phyloP scores from a whole-genome alignment of 2,113 vertebrate genomes.

The Eretmochelys imbricata region DNA sequence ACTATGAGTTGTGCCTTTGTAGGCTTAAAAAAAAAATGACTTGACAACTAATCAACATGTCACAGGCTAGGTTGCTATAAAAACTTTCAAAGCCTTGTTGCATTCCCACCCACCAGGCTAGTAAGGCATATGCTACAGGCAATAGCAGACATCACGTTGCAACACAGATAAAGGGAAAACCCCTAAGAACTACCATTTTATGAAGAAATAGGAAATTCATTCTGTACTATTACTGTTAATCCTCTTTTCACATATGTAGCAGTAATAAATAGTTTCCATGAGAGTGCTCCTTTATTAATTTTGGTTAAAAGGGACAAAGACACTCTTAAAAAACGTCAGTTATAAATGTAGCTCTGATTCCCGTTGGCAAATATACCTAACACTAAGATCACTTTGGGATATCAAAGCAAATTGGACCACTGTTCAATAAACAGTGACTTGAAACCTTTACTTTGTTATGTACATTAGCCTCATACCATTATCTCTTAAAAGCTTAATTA shows the following conservation, averaged over 20 bases:
- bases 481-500: constrained; percentile 91
- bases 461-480: constrained; percentile 83
- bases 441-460: constrained; percentile 79
- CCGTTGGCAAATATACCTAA: constrained; percentile 52
- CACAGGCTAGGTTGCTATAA: constrained; percentile 75
- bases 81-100: constrained; percentile 78
- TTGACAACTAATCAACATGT: constrained; percentile 72
- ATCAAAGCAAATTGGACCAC: constrained; percentile 78
- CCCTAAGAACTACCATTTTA: constrained; percentile 57
- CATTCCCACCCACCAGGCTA: constrained; percentile 56
- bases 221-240: neutral
- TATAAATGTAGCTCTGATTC: constrained; percentile 12
- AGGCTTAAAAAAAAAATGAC: constrained; percentile 68
- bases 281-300: neutral
- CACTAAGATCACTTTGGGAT: constrained; percentile 68
- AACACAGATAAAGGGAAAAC: constrained; percentile 21
- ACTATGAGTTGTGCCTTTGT: constrained; percentile 48
- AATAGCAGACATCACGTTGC: constrained; percentile 50
- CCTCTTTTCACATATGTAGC: neutral
- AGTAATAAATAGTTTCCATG: neutral
- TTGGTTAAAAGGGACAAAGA: neutral
- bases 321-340: neutral
- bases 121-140: constrained; percentile 42
- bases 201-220: constrained; percentile 55
- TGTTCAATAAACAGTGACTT: constrained; percentile 71